Percentiles rank a stretch among this genome's conserved stretches.
Evolutionary conservation across 2,113 vertebrate species (phyloP).

Genomic region (Stigmatopora argus): DNA sequence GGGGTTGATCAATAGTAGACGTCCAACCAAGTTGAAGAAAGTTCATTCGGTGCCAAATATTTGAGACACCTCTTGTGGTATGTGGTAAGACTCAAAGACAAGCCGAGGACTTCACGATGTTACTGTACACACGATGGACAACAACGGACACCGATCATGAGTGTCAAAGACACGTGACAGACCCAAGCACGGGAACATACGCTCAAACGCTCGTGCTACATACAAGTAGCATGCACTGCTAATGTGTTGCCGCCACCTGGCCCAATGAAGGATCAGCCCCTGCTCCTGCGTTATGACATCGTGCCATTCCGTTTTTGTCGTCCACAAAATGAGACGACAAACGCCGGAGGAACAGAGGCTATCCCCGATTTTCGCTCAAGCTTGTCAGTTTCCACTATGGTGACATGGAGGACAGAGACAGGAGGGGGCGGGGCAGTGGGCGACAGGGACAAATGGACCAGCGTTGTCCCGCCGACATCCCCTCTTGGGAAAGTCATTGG

Average conservation of each 20-base stretch:
- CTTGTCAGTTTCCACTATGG: conserved; percentile 28
- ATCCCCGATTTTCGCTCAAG: conserved; percentile 22
- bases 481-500: conserved; percentile 33
- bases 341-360: conserved; percentile 34
- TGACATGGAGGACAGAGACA: conserved; percentile 59
- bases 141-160: conserved; percentile 18
- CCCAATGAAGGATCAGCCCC: conserved; percentile 35
- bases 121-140: conserved; percentile 34
- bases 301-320: neutral
- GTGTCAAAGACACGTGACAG: conserved; percentile 42
- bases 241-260: conserved; percentile 14
- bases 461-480: conserved; percentile 34
- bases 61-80: conserved; percentile 19
- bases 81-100: conserved; percentile 30
- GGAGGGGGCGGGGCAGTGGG: neutral
- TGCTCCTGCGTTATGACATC: conserved; percentile 18
- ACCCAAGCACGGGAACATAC: conserved; percentile 57
- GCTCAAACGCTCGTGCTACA: conserved; percentile 60
- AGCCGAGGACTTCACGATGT: conserved; percentile 32
- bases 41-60: neutral
- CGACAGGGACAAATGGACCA: conserved; percentile 33
- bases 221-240: conserved; percentile 71
- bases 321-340: neutral
- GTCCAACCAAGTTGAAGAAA: too few relatives aligned
- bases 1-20: too few relatives aligned